A percentile compares a stretch with the other conserved stretches of the same genome.
phyloP scores from a whole-genome alignment of 2,888 invertebrate species.

The Endomychus coccineus region DNA sequence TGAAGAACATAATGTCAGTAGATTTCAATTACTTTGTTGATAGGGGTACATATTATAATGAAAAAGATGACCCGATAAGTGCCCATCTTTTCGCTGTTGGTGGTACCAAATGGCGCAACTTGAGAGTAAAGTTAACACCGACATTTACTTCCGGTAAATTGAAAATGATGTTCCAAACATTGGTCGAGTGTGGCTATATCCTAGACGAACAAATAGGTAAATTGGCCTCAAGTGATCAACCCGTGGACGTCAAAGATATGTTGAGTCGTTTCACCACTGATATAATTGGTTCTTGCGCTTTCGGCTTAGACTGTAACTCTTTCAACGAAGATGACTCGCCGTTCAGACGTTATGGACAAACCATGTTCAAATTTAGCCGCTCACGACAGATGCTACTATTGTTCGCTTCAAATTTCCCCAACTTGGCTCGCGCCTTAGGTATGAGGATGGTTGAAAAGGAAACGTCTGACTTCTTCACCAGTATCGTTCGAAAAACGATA shows the following conservation, averaged over 20 bases:
- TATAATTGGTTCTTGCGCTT: conserved; percentile 44
- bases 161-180: conserved; percentile 45
- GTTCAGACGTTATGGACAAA: conserved; percentile 31
- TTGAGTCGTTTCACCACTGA: conserved; percentile 30
- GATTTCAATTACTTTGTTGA: too few relatives aligned
- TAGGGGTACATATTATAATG: too few relatives aligned
- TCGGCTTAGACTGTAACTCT: conserved; percentile 42
- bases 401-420: conserved; percentile 34
- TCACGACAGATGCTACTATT: neutral
- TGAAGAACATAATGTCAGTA: too few relatives aligned
- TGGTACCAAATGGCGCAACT: conserved; percentile 50
- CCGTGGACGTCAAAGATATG: conserved; percentile 10
- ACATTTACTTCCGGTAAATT: conserved; percentile 50
- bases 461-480: conserved; percentile 26
- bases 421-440: conserved; percentile 17
- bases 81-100: too few relatives aligned
- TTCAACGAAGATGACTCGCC: conserved; percentile 36
- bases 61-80: too few relatives aligned
- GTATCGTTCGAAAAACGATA: conserved; percentile 27
- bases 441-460: conserved; percentile 20
- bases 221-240: conserved; percentile 7
- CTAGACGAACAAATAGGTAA: conserved; percentile 25
- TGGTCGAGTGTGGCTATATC: conserved; percentile 38
- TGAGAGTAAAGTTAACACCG: conserved; percentile 48
- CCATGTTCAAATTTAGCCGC: conserved; percentile 6